These are phyloP conservation scores for Globia sparganii DNA, from an alignment of 2,888 invertebrate genomes.

Conservation along the genomic window DNA sequence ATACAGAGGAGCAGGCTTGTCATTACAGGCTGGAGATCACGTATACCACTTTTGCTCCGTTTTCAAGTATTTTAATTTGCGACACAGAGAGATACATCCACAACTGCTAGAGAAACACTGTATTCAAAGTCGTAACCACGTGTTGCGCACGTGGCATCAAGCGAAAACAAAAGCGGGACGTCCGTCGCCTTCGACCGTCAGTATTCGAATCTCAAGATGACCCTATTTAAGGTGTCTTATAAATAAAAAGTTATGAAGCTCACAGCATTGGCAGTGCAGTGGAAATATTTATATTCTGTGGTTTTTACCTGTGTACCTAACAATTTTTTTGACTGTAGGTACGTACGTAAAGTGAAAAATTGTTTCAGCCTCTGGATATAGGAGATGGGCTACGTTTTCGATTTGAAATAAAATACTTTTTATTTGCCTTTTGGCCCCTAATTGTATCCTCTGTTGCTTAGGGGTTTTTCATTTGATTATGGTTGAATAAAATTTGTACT, in stretches of 20 bases:
- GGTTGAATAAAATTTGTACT: background rate
- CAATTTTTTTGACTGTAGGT: constrained; percentile 15
- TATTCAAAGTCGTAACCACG: background rate
- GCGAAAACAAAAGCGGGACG: background rate
- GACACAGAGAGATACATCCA: background rate
- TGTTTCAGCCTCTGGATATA: constrained; percentile 27
- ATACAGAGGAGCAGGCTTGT: too few species aligned
- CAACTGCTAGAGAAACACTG: background rate
- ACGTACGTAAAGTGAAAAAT: too few species aligned
- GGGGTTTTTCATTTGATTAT: background rate
- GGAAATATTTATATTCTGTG: background rate
- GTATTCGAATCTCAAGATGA: background rate
- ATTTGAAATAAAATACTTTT: constrained; percentile 18
- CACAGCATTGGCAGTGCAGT: too few species aligned
- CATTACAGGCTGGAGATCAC: too few species aligned
- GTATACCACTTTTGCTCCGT: background rate
- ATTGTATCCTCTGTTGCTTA: background rate
- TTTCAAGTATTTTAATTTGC: background rate
- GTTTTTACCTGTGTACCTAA: background rate
- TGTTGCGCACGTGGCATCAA: background rate
- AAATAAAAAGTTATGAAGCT: background rate
- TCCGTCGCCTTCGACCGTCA: background rate
- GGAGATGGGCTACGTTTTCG: constrained; percentile 10
- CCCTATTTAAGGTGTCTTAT: background rate
- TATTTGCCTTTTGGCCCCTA: constrained; percentile 19